These are phyloP conservation scores for Cyprinodon diabolis DNA, from an alignment of 2,797 vertebrate genomes.

Conservation along the genomic window DNA sequence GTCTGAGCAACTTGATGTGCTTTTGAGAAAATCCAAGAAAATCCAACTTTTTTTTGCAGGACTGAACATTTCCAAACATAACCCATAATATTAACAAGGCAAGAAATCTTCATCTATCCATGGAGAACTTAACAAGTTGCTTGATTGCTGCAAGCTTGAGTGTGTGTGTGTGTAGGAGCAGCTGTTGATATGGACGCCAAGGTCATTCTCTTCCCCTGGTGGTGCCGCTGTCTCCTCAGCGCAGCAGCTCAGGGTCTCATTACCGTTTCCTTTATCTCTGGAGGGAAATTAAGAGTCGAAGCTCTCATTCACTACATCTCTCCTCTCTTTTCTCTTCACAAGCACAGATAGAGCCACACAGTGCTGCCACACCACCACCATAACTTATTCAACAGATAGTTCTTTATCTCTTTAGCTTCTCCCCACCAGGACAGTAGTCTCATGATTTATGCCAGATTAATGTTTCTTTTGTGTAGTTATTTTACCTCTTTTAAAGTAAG, in stretches of 20 bases:
- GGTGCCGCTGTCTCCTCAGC: slow-evolving; percentile 42
- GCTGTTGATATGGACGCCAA: slow-evolving; percentile 23
- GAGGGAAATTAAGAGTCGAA: slow-evolving; percentile 55
- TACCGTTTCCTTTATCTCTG: slow-evolving; percentile 69
- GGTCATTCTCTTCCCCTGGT: slow-evolving; percentile 42
- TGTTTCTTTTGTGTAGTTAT: slow-evolving; percentile 42
- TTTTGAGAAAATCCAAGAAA: neutral
- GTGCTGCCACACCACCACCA: slow-evolving; percentile 8
- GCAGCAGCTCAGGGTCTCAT: slow-evolving; percentile 70
- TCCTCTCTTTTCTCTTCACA: neutral
- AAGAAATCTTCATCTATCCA: neutral
- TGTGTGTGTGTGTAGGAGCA: slow-evolving; percentile 1
- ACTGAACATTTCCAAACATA: neutral
- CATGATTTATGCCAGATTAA: slow-evolving; percentile 66
- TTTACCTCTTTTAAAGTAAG: slow-evolving; percentile 15
- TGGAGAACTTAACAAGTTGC: slow-evolving; percentile 10
- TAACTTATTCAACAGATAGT: slow-evolving; percentile 43
- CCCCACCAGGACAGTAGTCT: slow-evolving; percentile 26
- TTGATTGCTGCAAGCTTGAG: slow-evolving; percentile 15
- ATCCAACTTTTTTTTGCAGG: neutral
- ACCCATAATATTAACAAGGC: slow-evolving; percentile 9
- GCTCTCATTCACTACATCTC: slow-evolving; percentile 39
- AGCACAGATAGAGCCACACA: slow-evolving; percentile 18
- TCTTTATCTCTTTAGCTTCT: slow-evolving; percentile 29
- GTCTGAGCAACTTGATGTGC: neutral